Base-by-base conservation (phyloP, 2,797 vertebrate species). In the Danio aesculapii region DNA sequence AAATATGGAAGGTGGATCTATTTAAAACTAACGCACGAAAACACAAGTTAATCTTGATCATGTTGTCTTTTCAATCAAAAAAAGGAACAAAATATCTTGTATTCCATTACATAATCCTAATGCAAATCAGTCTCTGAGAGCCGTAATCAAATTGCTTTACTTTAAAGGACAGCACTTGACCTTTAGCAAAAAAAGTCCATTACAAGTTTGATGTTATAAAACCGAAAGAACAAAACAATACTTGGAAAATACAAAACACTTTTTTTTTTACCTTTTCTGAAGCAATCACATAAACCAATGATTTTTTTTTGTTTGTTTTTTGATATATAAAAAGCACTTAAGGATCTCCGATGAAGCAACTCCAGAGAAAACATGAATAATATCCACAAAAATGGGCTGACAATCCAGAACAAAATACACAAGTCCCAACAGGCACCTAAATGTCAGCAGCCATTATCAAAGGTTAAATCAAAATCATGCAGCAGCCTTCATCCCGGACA, bases 391-490 rank as follows among this genome's bases (percentile, higher is more conserved):
- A 80, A 74, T 61, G 49, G 79, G 44, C 64, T 30, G 13, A 75
- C 57, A 55, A 46, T 43, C 81, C 41, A 64, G 77, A 75, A 73
- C 19, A 63, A 55, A 81, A 80, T 39, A 79, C 73, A 72, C 64
- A 75, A 76, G 75, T 80, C 59, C n/a, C 63, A 81, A 63, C 69
- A 81, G 81, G 46, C 77, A 81, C 39, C 73, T 75, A 75, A 77
- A 84, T 73, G 75, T 75, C 67, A 58, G 78, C 81, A 78, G 70
- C 83, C 73, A 68, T 75, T 75, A 81, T 86, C 69, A 81, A 64
- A 79, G 75, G 57, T 75, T 55, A 75, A 82, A 84, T 84, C 77
- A 78, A 66, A 79, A 76, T 68, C 71, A 84, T 74, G 62, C 85
- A 81, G 78, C 49, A 50, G 68, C 77, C 59, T 79, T 58, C 75